phyloP scores from a whole-genome alignment of 2,888 invertebrate species.

The Nematopogon swammerdamellus region DNA sequence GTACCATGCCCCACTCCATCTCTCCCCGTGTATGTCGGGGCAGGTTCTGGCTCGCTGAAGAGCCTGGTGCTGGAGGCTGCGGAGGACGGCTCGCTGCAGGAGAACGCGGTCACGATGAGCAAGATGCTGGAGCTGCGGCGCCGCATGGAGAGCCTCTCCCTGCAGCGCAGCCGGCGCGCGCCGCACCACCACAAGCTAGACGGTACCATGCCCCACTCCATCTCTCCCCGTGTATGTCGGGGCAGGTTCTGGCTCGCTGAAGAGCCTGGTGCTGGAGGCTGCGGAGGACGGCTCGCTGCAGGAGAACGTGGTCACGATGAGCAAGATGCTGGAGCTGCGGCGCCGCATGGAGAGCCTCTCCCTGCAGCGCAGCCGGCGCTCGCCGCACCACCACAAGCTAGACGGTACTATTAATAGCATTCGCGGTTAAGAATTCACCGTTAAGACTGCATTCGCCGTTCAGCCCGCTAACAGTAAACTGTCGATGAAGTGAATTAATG shows the following conservation, averaged over 20 bases:
- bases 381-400: too few species aligned
- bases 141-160: conserved; percentile 36
- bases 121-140: conserved; percentile 47
- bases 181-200: too few species aligned
- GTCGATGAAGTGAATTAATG: too few species aligned
- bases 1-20: too few species aligned
- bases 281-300: conserved; percentile 33
- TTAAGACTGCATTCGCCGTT: too few species aligned
- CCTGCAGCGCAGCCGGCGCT: conserved; percentile 14
- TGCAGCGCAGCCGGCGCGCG: conserved; percentile 13
- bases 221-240: too few species aligned
- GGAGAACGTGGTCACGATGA: conserved; percentile 55
- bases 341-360: conserved; percentile 38
- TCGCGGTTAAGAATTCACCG: too few species aligned
- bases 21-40: too few species aligned
- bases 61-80: conserved; percentile 18
- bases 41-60: conserved; percentile 4
- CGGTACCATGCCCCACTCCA: too few species aligned
- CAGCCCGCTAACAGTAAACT: too few species aligned
- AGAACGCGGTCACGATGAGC: conserved; percentile 54
- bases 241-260: conserved; percentile 4
- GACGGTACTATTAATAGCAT: too few species aligned
- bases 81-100: conserved; percentile 35
- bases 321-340: conserved; percentile 48
- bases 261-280: conserved; percentile 16